Percentiles rank a stretch among this genome's conserved stretches.
phyloP scores from a whole-genome alignment of 2,113 vertebrate species.

The Galbula dea region DNA sequence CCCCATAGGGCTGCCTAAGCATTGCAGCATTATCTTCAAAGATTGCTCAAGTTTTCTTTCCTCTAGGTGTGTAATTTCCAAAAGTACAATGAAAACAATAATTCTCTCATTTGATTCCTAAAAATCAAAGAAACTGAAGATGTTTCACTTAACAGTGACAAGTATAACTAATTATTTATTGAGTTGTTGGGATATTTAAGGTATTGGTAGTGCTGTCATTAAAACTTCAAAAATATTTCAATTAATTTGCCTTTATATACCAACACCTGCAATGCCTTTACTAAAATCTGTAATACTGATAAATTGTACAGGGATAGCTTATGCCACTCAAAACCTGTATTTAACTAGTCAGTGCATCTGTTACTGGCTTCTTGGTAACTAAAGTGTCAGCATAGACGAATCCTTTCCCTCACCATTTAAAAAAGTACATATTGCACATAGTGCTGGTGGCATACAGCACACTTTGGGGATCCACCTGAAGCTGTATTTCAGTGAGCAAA shows the following conservation, averaged over 20 bases:
- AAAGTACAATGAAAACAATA: not conserved
- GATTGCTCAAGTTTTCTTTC: not conserved
- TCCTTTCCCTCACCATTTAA: not conserved
- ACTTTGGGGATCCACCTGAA: not conserved
- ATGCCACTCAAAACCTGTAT: not conserved
- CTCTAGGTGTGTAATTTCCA: not conserved
- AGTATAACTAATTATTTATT: not conserved
- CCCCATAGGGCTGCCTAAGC: not conserved
- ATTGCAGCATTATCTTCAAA: not conserved
- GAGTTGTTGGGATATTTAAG: not conserved
- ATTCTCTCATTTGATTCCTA: not conserved
- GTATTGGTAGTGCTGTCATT: not conserved
- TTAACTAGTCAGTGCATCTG: not conserved
- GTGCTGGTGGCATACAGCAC: not conserved
- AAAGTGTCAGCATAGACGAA: not conserved
- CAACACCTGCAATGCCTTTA: not conserved
- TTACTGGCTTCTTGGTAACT: not conserved
- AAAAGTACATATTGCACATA: accelerated
- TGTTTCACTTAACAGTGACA: not conserved
- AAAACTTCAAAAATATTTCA: not conserved
- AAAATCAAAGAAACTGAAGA: not conserved
- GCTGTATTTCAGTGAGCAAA: not conserved
- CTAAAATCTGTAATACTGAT: not conserved
- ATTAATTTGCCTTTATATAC: not conserved
- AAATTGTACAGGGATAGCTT: not conserved